Evolutionary conservation across 2,113 vertebrate genomes (phyloP), one percentile per base, ranked within the genome.

Genomic region (Boulengerochromis microlepis): DNA sequence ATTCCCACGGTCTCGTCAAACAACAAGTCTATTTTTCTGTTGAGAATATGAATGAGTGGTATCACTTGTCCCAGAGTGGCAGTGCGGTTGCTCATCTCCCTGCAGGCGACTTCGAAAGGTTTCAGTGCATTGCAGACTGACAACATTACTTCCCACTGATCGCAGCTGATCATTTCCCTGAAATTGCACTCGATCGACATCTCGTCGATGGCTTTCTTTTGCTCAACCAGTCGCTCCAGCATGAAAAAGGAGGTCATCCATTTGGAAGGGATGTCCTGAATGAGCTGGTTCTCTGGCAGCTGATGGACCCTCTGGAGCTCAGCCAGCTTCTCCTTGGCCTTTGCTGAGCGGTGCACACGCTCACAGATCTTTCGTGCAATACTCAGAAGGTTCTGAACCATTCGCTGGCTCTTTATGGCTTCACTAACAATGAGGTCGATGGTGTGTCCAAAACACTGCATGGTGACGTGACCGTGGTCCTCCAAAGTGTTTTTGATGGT

Each of bases 71-170:
- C 97, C 86, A 99, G 96, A 1, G 98, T 98, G 90, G 98, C 98
- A 83, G 97, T 95, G 76, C 96, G 98, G 22, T 96, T 96, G 89
- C 97, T 98, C 98, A 99, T 98, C 96, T 99, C 98, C 84, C 96
- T 97, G 71, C 98, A 98, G 12, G 98, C 98, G 3, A 98, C 97
- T 56, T 99, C 98, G 0, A 99, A 99, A 24, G 98, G 98, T 90
- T 98, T 98, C 90, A 99, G 96, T 42, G 98, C 98, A 0, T 97
- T 98, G 91, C 98, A 99, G 92, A 99, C 97, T 0, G 98, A 99
- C 96, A 97, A 97, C 97, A 99, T 99, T 76, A 99, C 98, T 89
- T 99, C 98, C 98, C 98, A 99, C 96, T 99, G 98, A 92, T 99
- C 98, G n/a, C 97, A 97, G 19, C 98, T 99, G 94, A 99, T 97